These are phyloP conservation scores for Troides oblongomaculatus DNA, from an alignment of 2,888 invertebrate species.

Conservation along the genomic window DNA sequence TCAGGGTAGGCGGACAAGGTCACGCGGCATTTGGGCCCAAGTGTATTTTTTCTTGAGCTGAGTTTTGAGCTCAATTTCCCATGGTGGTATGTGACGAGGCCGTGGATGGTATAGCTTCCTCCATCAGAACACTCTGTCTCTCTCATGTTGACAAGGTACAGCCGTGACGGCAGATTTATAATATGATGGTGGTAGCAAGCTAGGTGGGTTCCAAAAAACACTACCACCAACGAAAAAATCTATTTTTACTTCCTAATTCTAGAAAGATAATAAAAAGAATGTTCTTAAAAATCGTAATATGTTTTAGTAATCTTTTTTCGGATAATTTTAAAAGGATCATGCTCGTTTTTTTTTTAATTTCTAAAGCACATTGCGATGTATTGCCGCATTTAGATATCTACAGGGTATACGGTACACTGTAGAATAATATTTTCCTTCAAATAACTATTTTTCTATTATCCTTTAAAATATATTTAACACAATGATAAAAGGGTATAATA, in stretches of 20 bases:
- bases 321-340: neutral
- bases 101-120: no score
- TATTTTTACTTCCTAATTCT: no score
- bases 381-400: neutral
- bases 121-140: no score
- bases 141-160: no score
- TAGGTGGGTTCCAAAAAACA: no score
- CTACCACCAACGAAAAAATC: no score
- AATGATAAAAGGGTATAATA: neutral
- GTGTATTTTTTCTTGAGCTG: neutral
- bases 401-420: neutral
- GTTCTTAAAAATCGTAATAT: no score
- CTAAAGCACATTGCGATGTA: neutral
- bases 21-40: slow-evolving; percentile 1
- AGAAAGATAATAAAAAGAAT: no score
- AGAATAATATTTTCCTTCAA: neutral
- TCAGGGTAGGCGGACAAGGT: slow-evolving; percentile 21
- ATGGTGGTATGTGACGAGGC: no score
- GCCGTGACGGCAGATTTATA: no score
- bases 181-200: no score
- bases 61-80: neutral
- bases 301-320: neutral
- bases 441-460: slow-evolving; percentile 26
- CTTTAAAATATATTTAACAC: slow-evolving; percentile 16
- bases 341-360: neutral